A percentile compares a stretch with the other conserved stretches of the same genome.
Conservation (phyloP, 2,797 vertebrate species). For the Tokudaia tokunoshimensis region DNA sequence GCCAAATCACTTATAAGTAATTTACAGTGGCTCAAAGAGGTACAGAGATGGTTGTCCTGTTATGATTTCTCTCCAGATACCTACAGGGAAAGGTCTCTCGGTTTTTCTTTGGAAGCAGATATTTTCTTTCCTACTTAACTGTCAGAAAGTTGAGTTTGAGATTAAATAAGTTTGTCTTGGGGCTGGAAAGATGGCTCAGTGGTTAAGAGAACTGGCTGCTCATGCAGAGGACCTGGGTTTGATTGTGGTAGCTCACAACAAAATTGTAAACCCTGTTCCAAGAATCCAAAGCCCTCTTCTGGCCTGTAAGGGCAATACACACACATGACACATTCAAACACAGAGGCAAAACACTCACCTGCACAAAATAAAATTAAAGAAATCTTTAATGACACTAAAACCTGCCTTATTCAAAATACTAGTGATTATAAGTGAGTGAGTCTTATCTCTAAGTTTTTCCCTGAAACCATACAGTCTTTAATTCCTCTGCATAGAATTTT, state of each 20-base stretch:
- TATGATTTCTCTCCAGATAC: background rate
- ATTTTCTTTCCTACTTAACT: conserved; percentile 43
- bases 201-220: background rate
- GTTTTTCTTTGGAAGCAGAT: conserved; percentile 12
- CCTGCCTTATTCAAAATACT: conserved; percentile 51
- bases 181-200: background rate
- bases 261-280: background rate
- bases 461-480: conserved; percentile 37
- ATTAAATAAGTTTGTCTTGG: conserved; percentile 3
- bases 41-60: background rate
- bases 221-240: background rate
- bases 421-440: background rate
- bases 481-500: conserved; percentile 33
- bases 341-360: background rate
- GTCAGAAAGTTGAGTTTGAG: conserved; percentile 5
- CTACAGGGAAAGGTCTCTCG: background rate
- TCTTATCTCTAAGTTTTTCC: background rate
- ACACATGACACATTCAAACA: background rate
- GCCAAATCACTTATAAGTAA: conserved; percentile 34
- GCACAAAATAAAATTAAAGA: background rate
- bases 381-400: background rate
- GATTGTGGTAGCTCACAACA: background rate
- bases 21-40: background rate
- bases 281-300: background rate
- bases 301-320: background rate